Base-by-base conservation (phyloP, 2,797 vertebrate species). In the Tokudaia muenninki region DNA sequence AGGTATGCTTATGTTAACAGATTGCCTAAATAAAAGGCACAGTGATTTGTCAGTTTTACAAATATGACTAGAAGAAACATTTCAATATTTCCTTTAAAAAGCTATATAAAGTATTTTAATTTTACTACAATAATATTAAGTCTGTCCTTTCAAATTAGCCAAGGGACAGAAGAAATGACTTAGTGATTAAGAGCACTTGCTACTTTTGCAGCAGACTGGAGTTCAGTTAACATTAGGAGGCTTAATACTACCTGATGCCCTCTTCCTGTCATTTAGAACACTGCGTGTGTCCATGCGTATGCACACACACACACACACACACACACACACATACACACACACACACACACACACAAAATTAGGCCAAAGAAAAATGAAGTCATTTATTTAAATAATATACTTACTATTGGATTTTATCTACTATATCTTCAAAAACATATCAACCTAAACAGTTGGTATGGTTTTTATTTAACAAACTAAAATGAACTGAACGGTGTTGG, bases 331-430 rank as follows among this genome's bases (percentile, higher is more conserved):
- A 41, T 19, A 9, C n/a, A 10, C 4, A 6, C 70, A 41, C 37
- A 41, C 37, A 41, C 21, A 22, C 9, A 21, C 3, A 10, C n/a
- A 12, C 11, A 14, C 41, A 34, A 7, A 31, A 16, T 55, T 37
- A 37, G 47, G 47, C n/a, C n/a, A 75, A 92, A 86, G 24, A 90
- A 75, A 50, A 92, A 90, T 57, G 79, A 78, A 31, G 6, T 29
- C 19, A 84, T 70, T 19, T 22, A 96, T 97, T 80, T 59, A 78
- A 88, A 94, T 87, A 86, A 93, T 74, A 2, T 31, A 92, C 1
- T 91, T 92, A 84, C 87, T 95, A 95, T 2, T 94, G 77, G 87
- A 82, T 81, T 22, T 57, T 74, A 97, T 91, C 93, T 13, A 87
- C 14, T 44, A 1, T 90, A 16, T 8, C 3, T 63, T 96, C 94